Percentiles rank a stretch among this genome's conserved stretches.
phyloP scores from a whole-genome alignment of 2,888 invertebrate genomes.

The Eristalis arbustorum region DNA sequence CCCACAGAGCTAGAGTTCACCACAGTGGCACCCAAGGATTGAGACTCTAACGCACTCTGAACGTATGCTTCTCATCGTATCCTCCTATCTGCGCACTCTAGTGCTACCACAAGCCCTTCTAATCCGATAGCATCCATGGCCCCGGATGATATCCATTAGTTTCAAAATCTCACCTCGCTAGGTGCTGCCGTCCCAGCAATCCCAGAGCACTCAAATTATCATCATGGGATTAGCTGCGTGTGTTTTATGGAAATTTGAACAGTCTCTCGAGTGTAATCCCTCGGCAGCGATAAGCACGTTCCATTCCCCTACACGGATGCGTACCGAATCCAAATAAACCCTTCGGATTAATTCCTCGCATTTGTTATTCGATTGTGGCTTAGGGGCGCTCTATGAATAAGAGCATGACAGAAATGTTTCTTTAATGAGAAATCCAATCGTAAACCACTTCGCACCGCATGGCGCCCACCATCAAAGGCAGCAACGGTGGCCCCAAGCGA shows the following conservation, averaged over 20 bases:
- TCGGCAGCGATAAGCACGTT: not conserved
- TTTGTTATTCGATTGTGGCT: constrained; percentile 11
- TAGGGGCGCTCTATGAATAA: constrained; percentile 3
- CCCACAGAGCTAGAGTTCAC: no score
- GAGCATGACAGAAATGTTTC: not conserved
- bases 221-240: not conserved
- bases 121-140: not conserved
- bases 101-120: not conserved
- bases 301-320: not conserved
- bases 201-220: not conserved
- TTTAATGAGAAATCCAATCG: constrained; percentile 45
- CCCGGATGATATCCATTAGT: not conserved
- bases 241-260: not conserved
- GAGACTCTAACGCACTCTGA: no score
- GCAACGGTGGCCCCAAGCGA: not conserved
- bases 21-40: no score
- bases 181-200: not conserved
- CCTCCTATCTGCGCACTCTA: not conserved
- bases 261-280: not conserved
- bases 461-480: constrained; percentile 5
- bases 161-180: not conserved
- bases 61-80: not conserved
- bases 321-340: constrained; percentile 14
- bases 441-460: constrained; percentile 47
- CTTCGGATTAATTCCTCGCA: constrained; percentile 23